These are phyloP conservation scores for Oopsacas minuta DNA, from an alignment of 37 sponge, comb jelly and placozoan species.

Conservation along the genomic window DNA sequence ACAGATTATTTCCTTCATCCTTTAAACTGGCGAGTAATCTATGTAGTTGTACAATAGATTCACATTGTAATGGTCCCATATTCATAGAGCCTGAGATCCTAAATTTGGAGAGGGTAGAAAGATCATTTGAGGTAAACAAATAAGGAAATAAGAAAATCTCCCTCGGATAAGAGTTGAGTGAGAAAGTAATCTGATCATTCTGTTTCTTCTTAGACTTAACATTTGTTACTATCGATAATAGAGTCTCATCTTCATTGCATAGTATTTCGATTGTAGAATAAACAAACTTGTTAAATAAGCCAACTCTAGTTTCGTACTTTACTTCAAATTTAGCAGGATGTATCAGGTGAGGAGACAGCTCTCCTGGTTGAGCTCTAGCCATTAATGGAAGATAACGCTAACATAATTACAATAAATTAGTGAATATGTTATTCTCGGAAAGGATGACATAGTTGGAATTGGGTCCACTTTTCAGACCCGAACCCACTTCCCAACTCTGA, in stretches of 20 bases:
- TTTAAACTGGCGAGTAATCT: not conserved
- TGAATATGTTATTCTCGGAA: too few species aligned
- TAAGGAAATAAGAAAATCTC: not conserved
- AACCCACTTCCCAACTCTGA: too few species aligned
- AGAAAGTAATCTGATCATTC: not conserved
- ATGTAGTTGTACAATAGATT: not conserved
- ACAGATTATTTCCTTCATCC: not conserved
- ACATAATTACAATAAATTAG: too few species aligned
- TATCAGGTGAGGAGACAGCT: not conserved
- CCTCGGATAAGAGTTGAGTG: not conserved
- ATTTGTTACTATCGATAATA: not conserved
- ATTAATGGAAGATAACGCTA: too few species aligned
- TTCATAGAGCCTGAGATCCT: not conserved
- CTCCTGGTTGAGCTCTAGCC: not conserved
- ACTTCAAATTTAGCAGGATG: not conserved
- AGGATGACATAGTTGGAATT: too few species aligned
- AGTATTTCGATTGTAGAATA: not conserved
- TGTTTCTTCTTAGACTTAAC: not conserved
- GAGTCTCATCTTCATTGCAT: not conserved
- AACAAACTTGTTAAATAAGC: not conserved
- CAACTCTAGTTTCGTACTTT: conserved; percentile 3
- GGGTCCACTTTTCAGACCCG: too few species aligned
- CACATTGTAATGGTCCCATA: not conserved
- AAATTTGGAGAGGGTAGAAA: not conserved
- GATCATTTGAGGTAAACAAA: not conserved